Percentiles rank a stretch among this genome's conserved stretches.
Evolutionary conservation across 2,797 vertebrate species (phyloP).

Genomic region (Typhlichthys subterraneus): DNA sequence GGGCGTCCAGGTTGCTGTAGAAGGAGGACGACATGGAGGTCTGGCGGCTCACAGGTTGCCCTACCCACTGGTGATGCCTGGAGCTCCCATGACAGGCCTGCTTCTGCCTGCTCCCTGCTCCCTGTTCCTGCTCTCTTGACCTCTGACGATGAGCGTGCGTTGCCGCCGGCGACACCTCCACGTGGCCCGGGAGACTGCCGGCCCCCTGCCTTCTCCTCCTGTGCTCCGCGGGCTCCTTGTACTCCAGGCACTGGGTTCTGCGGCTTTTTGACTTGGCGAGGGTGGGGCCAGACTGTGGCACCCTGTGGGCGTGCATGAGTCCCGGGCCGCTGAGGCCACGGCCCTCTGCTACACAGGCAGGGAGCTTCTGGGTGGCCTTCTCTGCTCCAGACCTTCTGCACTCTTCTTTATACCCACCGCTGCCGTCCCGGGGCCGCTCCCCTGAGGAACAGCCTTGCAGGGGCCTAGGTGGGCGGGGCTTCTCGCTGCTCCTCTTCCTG

Average conservation of each 20-base stretch:
- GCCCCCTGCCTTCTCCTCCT: constrained; percentile 76
- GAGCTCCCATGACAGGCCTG: constrained; percentile 51
- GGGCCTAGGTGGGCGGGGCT: constrained; percentile 65
- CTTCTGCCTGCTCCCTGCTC: constrained; percentile 56
- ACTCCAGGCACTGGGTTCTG: constrained; percentile 55
- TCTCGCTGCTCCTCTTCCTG: constrained; percentile 78
- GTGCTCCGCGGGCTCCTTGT: constrained; percentile 52
- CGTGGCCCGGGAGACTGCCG: constrained; percentile 80
- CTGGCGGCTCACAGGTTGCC: constrained; percentile 45
- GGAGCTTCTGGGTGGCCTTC: constrained; percentile 42
- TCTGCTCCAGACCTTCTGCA: constrained; percentile 50
- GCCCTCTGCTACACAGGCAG: constrained; percentile 59
- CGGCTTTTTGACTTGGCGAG: constrained; percentile 60
- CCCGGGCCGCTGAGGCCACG: constrained; percentile 72
- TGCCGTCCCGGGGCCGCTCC: constrained; percentile 68
- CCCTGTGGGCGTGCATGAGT: constrained; percentile 49
- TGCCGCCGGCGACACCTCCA: constrained; percentile 60
- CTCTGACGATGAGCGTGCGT: constrained; percentile 54
- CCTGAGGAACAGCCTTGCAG: constrained; percentile 62
- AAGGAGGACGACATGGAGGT: constrained; percentile 66
- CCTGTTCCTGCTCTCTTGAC: constrained; percentile 58
- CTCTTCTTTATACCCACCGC: constrained; percentile 48
- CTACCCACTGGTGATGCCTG: constrained; percentile 63
- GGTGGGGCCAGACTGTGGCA: constrained; percentile 47
- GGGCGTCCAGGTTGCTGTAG: constrained; percentile 64